These are phyloP conservation scores for Leptodactylus fuscus DNA, from an alignment of 2,113 vertebrate genomes.

Conservation along the genomic window DNA sequence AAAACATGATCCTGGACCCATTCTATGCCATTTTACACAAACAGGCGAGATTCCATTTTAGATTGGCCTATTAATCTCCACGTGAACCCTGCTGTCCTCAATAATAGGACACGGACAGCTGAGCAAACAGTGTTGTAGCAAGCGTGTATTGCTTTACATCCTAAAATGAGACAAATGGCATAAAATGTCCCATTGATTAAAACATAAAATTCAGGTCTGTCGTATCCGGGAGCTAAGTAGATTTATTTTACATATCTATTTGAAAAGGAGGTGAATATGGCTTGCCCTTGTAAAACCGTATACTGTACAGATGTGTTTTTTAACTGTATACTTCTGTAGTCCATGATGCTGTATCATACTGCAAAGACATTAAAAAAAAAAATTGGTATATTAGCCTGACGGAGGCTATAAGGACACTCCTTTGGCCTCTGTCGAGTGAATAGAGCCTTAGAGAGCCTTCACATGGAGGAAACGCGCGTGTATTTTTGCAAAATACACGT, in stretches of 20 bases:
- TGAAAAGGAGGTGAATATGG: neutral
- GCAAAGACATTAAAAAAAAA: no score
- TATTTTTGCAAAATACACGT: no score
- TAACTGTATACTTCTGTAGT: no score
- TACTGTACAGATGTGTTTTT: no score
- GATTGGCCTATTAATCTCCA: constrained; percentile 19
- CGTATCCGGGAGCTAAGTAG: neutral
- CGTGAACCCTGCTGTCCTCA: neutral
- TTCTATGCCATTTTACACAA: neutral
- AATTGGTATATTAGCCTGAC: no score
- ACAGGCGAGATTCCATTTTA: neutral
- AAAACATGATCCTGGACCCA: neutral
- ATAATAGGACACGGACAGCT: constrained; percentile 25
- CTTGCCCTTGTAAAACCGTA: no score
- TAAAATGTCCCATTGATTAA: neutral
- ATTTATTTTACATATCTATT: neutral
- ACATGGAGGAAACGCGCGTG: no score
- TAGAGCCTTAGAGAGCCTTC: no score
- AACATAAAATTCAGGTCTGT: neutral
- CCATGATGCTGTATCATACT: no score
- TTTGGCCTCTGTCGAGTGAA: no score
- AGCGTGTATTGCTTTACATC: neutral
- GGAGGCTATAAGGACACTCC: no score
- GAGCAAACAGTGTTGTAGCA: neutral
- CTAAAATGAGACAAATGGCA: neutral